These are phyloP conservation scores for Andrena camellia DNA, from an alignment of 2,888 invertebrate genomes.

Conservation along the genomic window DNA sequence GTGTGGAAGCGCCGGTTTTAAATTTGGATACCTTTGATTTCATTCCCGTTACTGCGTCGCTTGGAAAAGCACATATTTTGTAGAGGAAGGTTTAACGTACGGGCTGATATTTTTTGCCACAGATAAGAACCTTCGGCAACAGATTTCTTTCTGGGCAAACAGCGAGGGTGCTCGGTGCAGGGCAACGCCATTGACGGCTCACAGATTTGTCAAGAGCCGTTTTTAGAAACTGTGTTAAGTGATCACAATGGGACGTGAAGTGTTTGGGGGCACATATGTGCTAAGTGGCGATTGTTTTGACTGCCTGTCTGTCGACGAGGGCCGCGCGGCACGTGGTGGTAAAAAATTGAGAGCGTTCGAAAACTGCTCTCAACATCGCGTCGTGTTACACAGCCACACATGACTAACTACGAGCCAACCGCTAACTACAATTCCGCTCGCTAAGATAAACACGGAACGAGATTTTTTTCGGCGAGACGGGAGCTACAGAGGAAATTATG, in stretches of 20 bases:
- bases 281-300: constrained; percentile 58
- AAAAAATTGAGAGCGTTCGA: constrained; percentile 48
- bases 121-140: background rate
- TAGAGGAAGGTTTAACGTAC: background rate
- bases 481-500: background rate
- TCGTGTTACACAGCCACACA: constrained; percentile 22
- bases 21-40: too few species aligned
- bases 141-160: background rate
- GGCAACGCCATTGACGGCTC: constrained; percentile 27
- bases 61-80: background rate
- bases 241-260: constrained; percentile 55
- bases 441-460: background rate
- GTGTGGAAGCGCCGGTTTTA: too few species aligned
- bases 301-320: constrained; percentile 37
- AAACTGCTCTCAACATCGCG: constrained; percentile 38
- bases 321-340: constrained; percentile 27
- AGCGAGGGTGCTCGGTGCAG: background rate
- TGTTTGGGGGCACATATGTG: constrained; percentile 50
- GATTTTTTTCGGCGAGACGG: background rate
- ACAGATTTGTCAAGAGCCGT: constrained; percentile 37
- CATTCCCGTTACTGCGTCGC: too few species aligned
- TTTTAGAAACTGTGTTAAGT: constrained; percentile 56
- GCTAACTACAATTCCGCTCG: background rate
- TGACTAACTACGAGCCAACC: constrained; percentile 13
- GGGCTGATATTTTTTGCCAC: background rate